These are phyloP conservation scores for Scrobipalpa atriplicella DNA, from an alignment of 2,888 invertebrate species.

Conservation along the genomic window DNA sequence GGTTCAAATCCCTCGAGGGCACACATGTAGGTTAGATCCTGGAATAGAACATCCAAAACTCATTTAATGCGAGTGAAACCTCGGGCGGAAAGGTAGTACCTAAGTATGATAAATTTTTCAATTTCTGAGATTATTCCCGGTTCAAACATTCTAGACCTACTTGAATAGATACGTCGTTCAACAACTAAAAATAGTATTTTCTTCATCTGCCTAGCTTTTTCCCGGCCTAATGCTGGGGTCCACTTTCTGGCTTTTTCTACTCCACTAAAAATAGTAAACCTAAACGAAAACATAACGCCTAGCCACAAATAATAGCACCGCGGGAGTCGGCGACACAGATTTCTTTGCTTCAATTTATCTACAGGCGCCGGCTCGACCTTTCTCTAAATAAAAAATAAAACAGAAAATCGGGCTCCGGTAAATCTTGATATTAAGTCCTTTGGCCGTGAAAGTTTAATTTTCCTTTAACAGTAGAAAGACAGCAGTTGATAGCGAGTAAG, in stretches of 20 bases:
- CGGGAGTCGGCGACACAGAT: slow-evolving; percentile 5
- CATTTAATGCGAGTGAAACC: no score
- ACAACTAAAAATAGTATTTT: background rate
- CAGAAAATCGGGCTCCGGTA: background rate
- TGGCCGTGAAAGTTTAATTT: slow-evolving; percentile 3
- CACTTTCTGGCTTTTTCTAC: no score
- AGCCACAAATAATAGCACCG: slow-evolving; percentile 22
- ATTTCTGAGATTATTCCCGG: no score
- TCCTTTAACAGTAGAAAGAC: background rate
- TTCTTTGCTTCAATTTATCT: slow-evolving; percentile 26
- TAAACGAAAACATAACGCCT: slow-evolving; percentile 17
- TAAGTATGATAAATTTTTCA: no score
- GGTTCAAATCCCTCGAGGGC: no score
- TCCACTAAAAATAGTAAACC: background rate
- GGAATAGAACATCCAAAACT: no score
- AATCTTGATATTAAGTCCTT: slow-evolving; percentile 16
- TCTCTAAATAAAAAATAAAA: slow-evolving; percentile 14
- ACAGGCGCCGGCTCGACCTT: slow-evolving; percentile 19
- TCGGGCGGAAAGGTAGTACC: no score
- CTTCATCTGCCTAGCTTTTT: no score
- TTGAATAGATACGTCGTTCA: no score
- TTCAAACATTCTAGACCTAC: no score
- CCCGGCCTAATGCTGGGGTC: no score
- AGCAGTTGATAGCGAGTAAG: background rate
- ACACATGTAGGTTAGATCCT: no score